Evolutionary conservation across 1,140 invertebrate species (phyloP), one percentile per base, ranked within the genome.

Genomic region (Bombus turneri): DNA sequence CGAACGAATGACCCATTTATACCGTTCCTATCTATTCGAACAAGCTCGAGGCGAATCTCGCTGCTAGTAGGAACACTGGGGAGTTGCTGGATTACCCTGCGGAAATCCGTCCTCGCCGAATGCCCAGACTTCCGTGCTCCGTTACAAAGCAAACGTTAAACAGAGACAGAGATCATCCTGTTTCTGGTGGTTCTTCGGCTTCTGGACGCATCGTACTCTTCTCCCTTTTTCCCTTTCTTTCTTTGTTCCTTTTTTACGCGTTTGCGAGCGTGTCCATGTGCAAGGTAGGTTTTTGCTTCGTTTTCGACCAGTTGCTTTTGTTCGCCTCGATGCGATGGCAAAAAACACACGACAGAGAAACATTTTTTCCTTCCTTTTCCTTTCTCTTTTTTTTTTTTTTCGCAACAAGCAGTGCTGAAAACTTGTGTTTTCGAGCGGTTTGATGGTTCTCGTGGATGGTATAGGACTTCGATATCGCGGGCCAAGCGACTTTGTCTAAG

Each of bases 131-230:
- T 89, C 81, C 88, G 79, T n/a, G 79, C 74, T 72, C 75, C 39
- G 79, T 80, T 88, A 88, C 87, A 89, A 89, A 89, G 87, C 84
- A 83, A 89, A 89, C 87, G 84, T 83, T 89, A 83, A 89, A 88
- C 87, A 88, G 88, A 83, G 81, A 75, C 31, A 31, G 68, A 59
- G 47, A 34, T 74, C 41, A 18, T 69, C 34, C 8, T n/a, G 72
- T 31, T 74, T 74, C 73, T 68, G 43, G n/a, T 8, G 73, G 69
- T 68, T 83, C 74, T 84, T 86, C 59, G 59, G 39, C 68, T 75
- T 57, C 71, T 64, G 34, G 74, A 41, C 34, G 57, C 39, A n/a
- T n/a, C 57, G n/a, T 66, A 68, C 57, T 86, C 31, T 69, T 39
- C 73, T 53, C 37, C n/a, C 43, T 59, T 41, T 62, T 66, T 0